phyloP scores from a whole-genome alignment of 2,113 vertebrate species.

The Crotalus horridus region DNA sequence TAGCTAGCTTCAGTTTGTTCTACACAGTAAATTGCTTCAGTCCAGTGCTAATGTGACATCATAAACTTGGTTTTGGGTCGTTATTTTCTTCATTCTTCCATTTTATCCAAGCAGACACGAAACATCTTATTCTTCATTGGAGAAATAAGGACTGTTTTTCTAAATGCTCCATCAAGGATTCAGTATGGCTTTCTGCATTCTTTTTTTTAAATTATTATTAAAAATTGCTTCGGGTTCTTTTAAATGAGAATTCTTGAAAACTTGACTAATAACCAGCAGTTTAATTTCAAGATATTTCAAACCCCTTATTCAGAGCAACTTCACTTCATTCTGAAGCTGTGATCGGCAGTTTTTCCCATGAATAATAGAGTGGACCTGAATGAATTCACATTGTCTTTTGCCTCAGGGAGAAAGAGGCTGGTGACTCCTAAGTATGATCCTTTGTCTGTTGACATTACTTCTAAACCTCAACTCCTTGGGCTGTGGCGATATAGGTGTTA shows the following conservation, averaged over 20 bases:
- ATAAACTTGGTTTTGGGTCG: background rate
- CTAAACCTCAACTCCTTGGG: constrained; percentile 70
- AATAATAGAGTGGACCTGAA: constrained; percentile 65
- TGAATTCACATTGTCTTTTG: constrained; percentile 61
- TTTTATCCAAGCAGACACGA: constrained; percentile 26
- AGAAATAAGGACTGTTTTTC: constrained; percentile 36
- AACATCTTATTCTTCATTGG: constrained; percentile 41
- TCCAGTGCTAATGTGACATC: background rate
- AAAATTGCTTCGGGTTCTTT: constrained; percentile 68
- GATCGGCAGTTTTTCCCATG: constrained; percentile 60
- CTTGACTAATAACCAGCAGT: constrained; percentile 61
- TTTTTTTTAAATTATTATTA: constrained; percentile 7
- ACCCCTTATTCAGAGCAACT: constrained; percentile 21
- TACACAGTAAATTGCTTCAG: background rate
- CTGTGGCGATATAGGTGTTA: constrained; percentile 64
- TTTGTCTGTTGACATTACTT: constrained; percentile 83
- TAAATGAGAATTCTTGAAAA: constrained; percentile 67
- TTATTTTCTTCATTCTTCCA: constrained; percentile 39
- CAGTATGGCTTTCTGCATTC: constrained; percentile 45
- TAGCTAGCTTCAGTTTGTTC: background rate
- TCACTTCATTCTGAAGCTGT: constrained; percentile 59
- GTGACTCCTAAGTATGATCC: constrained; percentile 71
- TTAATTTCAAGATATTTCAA: constrained; percentile 67
- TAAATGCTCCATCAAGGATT: constrained; percentile 51
- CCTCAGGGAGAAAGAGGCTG: constrained; percentile 70